phyloP scores from a whole-genome alignment of 2,888 invertebrate genomes.

The Erannis defoliaria region DNA sequence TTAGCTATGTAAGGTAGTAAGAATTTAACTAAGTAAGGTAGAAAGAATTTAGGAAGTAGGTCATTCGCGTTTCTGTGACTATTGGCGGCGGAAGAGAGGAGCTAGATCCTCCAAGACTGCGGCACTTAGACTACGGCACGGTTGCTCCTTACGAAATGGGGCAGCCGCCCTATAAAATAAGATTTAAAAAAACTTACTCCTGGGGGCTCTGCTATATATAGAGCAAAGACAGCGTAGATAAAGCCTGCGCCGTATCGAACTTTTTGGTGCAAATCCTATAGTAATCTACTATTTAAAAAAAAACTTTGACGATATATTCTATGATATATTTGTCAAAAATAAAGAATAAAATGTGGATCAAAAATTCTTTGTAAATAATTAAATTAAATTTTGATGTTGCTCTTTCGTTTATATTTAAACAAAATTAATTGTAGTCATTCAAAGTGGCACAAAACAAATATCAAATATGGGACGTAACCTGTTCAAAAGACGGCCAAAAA shows the following conservation, averaged over 20 bases:
- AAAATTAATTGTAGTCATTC: conserved; percentile 54
- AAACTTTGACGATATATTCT: background rate
- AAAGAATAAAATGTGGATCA: conserved; percentile 28
- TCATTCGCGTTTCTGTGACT: too few species aligned
- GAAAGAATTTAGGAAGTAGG: too few species aligned
- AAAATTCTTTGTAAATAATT: conserved; percentile 47
- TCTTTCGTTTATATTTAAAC: conserved; percentile 26
- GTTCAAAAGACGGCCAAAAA: conserved; percentile 77
- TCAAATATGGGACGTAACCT: conserved; percentile 79
- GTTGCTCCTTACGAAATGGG: too few species aligned
- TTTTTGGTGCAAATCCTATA: background rate
- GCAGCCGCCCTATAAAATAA: too few species aligned
- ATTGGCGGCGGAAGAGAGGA: too few species aligned
- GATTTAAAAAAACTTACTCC: too few species aligned
- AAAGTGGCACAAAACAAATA: conserved; percentile 78
- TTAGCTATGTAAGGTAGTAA: too few species aligned
- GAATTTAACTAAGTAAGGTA: too few species aligned
- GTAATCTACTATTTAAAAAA: background rate
- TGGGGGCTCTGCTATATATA: too few species aligned
- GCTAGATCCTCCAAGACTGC: too few species aligned
- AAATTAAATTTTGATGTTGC: conserved; percentile 16
- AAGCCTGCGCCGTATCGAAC: background rate
- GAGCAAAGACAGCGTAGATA: background rate
- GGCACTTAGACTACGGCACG: too few species aligned
- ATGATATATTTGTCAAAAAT: conserved; percentile 1